Conservation (phyloP, 2,888 invertebrate species). For the Exocentrus adspersus region DNA sequence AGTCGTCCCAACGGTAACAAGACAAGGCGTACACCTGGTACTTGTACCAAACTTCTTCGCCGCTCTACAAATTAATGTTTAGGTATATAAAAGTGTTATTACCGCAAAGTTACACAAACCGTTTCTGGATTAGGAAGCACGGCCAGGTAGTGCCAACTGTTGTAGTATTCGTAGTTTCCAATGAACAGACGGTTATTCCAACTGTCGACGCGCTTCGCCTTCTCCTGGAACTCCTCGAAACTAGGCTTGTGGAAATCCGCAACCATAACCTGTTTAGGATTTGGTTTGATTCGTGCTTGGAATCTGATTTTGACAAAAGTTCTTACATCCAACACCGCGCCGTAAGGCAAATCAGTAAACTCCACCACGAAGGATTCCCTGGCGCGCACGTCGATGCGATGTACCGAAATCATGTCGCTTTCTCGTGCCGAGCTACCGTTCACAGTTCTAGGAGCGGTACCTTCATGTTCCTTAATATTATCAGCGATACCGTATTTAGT, state of each 20-base stretch:
- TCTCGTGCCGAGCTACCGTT: slow-evolving; percentile 21
- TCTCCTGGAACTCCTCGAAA: slow-evolving; percentile 29
- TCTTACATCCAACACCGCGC: slow-evolving; percentile 35
- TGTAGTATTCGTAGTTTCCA: slow-evolving; percentile 24
- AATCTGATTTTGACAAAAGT: too few species aligned
- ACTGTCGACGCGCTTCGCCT: slow-evolving; percentile 10
- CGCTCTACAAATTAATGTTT: not conserved
- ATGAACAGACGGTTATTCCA: slow-evolving; percentile 25
- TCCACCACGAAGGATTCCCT: slow-evolving; percentile 38
- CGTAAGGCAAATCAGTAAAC: slow-evolving; percentile 33
- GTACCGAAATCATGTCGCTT: slow-evolving; percentile 37
- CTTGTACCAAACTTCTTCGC: slow-evolving; percentile 10
- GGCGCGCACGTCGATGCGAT: slow-evolving; percentile 39
- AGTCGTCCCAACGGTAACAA: slow-evolving; percentile 35
- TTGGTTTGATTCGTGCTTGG: too few species aligned
- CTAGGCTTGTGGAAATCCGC: slow-evolving; percentile 43
- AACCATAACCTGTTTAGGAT: slow-evolving; percentile 29
- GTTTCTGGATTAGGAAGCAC: slow-evolving; percentile 33
- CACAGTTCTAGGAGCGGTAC: slow-evolving; percentile 26
- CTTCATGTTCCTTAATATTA: slow-evolving; percentile 15
- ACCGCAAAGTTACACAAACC: slow-evolving; percentile 15
- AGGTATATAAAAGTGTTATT: too few species aligned
- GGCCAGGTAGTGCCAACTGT: slow-evolving; percentile 43
- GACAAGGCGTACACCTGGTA: slow-evolving; percentile 34
- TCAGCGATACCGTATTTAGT: not conserved